A percentile compares a stretch with the other conserved stretches of the same genome.
phyloP scores from a whole-genome alignment of 2,888 invertebrate genomes.

The Cenopis cana region DNA sequence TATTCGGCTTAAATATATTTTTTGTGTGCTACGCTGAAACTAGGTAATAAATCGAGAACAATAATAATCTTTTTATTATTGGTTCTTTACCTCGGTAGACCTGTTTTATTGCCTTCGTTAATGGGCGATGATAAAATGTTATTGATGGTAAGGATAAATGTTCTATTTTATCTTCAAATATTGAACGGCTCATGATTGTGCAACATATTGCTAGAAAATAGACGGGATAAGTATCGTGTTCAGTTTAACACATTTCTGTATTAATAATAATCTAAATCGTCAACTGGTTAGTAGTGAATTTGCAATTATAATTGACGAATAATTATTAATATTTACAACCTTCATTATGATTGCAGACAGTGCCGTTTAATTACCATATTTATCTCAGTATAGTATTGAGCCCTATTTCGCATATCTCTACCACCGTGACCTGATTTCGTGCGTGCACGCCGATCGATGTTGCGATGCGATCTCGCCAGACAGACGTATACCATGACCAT shows the following conservation, averaged over 20 bases:
- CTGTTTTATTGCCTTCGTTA: conserved; percentile 43
- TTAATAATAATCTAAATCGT: not conserved
- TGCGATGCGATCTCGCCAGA: conserved; percentile 23
- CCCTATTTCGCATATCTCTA: conserved; percentile 8
- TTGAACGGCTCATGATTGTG: conserved; percentile 22
- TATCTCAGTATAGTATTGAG: conserved; percentile 16
- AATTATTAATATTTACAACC: not conserved
- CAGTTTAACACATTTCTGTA: not conserved
- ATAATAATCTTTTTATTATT: conserved; percentile 44
- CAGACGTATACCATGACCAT: conserved; percentile 22
- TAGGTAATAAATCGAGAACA: conserved; percentile 43
- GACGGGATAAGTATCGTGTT: not conserved
- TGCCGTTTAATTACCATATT: not conserved
- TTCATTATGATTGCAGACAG: not conserved
- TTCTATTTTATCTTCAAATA: conserved; percentile 34
- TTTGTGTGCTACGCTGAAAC: conserved; percentile 34
- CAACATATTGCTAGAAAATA: not conserved
- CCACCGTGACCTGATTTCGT: conserved; percentile 35
- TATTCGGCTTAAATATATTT: conserved; percentile 31
- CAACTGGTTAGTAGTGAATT: not conserved
- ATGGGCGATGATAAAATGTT: conserved; percentile 41
- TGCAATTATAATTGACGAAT: not conserved
- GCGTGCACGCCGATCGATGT: conserved; percentile 31
- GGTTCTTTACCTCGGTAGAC: conserved; percentile 38
- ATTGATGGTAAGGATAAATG: conserved; percentile 37